These are phyloP conservation scores for Dichetophora obliterata DNA, from an alignment of 2,888 invertebrate genomes.

Conservation along the genomic window DNA sequence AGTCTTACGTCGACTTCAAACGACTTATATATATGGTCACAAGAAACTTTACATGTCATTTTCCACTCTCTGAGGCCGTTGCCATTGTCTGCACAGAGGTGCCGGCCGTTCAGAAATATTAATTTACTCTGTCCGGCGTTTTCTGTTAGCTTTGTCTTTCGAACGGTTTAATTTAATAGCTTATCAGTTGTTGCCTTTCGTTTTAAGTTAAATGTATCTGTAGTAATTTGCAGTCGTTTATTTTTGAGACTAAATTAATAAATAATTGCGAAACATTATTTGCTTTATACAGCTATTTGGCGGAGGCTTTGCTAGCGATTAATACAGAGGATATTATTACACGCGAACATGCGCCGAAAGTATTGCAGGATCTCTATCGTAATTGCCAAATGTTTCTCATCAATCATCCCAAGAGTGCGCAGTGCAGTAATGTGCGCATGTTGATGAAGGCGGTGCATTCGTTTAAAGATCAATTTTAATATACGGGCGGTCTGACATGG, in stretches of 20 bases:
- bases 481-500: constrained; percentile 36
- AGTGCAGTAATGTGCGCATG: constrained; percentile 69
- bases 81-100: too few relatives aligned
- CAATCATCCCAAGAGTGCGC: constrained; percentile 77
- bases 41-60: too few relatives aligned
- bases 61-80: too few relatives aligned
- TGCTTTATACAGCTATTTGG: constrained; percentile 79
- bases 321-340: constrained; percentile 83
- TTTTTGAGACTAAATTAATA: not conserved
- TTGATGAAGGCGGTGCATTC: constrained; percentile 69
- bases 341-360: constrained; percentile 84
- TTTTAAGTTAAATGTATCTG: too few relatives aligned
- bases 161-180: too few relatives aligned
- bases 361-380: constrained; percentile 81
- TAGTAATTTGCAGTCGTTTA: too few relatives aligned
- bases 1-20: too few relatives aligned
- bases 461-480: constrained; percentile 63
- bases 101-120: too few relatives aligned
- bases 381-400: constrained; percentile 80
- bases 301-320: constrained; percentile 87
- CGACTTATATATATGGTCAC: too few relatives aligned
- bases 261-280: not conserved
- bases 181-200: too few relatives aligned
- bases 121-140: too few relatives aligned
- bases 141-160: too few relatives aligned